These are phyloP conservation scores for Monopterus albus DNA, from an alignment of 2,113 vertebrate genomes.

Conservation along the genomic window DNA sequence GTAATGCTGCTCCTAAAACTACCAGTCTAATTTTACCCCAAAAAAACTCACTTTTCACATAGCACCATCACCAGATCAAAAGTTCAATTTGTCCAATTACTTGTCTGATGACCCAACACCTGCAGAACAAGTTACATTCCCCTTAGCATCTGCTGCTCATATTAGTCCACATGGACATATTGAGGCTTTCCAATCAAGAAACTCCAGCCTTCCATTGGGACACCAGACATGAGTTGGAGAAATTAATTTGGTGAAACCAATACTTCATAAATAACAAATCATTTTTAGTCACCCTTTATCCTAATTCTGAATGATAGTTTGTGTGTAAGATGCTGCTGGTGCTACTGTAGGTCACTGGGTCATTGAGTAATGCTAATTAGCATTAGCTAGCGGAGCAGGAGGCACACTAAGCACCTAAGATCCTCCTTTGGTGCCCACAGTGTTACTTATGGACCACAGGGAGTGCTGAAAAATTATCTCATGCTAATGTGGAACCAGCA, in stretches of 20 bases:
- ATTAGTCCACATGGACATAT: constrained; percentile 30
- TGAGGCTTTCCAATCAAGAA: constrained; percentile 53
- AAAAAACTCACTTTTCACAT: too few relatives aligned
- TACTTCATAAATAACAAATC: neutral
- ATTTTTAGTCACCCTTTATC: neutral
- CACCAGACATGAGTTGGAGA: constrained; percentile 27
- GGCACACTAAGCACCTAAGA: constrained; percentile 6
- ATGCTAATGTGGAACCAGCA: constrained; percentile 43
- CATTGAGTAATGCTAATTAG: constrained; percentile 16
- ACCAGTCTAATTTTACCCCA: too few relatives aligned
- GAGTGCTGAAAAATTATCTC: constrained; percentile 35
- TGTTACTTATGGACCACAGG: constrained; percentile 10
- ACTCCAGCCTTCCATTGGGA: constrained; percentile 50
- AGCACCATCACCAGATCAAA: too few relatives aligned
- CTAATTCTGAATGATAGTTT: neutral
- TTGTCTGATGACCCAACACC: too few relatives aligned
- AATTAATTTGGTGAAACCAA: constrained; percentile 8
- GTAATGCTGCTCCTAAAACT: too few relatives aligned
- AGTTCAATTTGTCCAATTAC: too few relatives aligned
- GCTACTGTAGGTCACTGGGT: constrained; percentile 17
- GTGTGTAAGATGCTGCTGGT: neutral
- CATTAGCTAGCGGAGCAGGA: neutral
- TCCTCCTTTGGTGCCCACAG: neutral
- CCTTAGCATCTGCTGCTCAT: too few relatives aligned
- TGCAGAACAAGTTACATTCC: too few relatives aligned